Conservation (phyloP, 2,797 vertebrate genomes). For the Nannoperca australis region DNA sequence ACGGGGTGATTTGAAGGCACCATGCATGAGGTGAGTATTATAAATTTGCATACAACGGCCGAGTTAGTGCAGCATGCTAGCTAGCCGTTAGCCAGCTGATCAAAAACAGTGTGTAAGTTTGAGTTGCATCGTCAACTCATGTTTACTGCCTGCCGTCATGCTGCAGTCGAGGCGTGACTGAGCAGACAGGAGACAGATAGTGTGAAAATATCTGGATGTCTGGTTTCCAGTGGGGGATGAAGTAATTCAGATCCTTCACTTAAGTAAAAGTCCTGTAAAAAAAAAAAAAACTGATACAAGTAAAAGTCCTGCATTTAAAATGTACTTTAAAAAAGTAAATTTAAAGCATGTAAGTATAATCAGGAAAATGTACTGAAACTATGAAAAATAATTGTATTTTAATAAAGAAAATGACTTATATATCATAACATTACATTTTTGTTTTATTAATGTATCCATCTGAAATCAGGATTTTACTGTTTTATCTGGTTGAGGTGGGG, state of each 20-base stretch:
- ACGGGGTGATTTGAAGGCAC: neutral
- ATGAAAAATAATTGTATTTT: neutral
- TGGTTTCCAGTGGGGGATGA: neutral
- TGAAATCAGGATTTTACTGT: neutral
- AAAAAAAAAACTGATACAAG: neutral
- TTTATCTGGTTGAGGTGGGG: neutral
- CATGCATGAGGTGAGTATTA: slow-evolving; percentile 5
- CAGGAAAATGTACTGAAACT: neutral
- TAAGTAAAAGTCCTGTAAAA: neutral
- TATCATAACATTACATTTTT: neutral
- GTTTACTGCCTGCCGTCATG: neutral
- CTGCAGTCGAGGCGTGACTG: neutral
- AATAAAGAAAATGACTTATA: neutral
- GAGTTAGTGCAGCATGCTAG: neutral
- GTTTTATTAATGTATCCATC: neutral
- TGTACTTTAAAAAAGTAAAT: no score
- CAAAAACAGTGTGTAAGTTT: neutral
- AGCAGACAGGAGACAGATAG: no score
- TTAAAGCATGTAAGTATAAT: no score
- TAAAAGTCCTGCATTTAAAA: neutral
- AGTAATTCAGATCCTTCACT: neutral
- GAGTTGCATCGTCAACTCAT: neutral
- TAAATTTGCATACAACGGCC: no score
- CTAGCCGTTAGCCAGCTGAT: neutral
- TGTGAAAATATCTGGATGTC: neutral